These are phyloP conservation scores for Panagrolaimus sp. DNA, from an alignment of 1,140 invertebrate species.

Conservation along the genomic window DNA sequence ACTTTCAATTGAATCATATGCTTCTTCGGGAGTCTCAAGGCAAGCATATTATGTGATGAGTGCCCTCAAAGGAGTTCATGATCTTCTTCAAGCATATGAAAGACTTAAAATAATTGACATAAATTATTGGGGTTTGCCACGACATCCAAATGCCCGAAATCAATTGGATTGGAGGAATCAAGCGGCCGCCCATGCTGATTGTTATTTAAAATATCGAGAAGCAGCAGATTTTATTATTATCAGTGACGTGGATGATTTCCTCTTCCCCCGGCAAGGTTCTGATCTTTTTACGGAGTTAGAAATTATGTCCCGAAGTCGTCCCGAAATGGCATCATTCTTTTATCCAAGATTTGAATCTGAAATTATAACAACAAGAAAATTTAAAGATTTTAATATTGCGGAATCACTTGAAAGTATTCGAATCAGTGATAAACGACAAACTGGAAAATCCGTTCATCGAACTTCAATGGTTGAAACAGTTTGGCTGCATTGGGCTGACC, in stretches of 20 bases:
- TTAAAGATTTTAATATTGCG: not conserved
- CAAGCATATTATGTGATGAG: conserved; percentile 16
- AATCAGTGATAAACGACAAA: not conserved
- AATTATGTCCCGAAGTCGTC: not conserved
- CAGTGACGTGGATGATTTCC: conserved; percentile 31
- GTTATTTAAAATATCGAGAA: conserved; percentile 37
- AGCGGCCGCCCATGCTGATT: conserved; percentile 36
- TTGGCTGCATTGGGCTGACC: conserved; percentile 9
- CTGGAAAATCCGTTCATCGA: not conserved
- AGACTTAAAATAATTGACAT: not conserved
- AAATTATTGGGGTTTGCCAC: not conserved
- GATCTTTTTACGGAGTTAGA: conserved; percentile 23
- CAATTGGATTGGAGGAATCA: conserved; percentile 39
- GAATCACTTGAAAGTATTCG: not conserved
- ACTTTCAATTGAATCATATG: not conserved
- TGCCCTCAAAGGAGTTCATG: not conserved
- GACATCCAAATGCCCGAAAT: not conserved
- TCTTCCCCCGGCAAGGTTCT: conserved; percentile 22
- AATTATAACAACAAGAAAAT: not conserved
- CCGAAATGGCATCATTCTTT: not conserved
- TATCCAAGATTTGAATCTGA: conserved; percentile 13
- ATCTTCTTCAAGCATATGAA: not conserved
- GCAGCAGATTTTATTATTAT: conserved; percentile 31
- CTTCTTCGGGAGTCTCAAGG: not conserved
- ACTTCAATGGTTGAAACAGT: not conserved